A percentile compares a stretch with the other conserved stretches of the same genome.
phyloP scores from a whole-genome alignment of 64 coral and sea anemone genomes.

The Hydrozoanthus tunicans region DNA sequence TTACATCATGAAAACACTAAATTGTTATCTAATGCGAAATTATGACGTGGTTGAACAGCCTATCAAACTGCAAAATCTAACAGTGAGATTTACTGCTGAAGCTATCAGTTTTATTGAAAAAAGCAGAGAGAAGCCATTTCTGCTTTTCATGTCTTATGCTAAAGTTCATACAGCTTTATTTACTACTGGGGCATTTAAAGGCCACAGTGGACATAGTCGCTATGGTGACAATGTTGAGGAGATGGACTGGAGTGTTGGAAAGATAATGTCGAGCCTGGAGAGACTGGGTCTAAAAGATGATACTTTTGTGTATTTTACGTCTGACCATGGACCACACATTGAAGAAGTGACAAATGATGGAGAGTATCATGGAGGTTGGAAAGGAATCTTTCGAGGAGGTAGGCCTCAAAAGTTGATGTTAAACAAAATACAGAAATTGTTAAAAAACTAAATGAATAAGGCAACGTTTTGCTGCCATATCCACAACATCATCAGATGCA shows the following conservation, averaged over 20 bases:
- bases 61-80: slow-evolving; percentile 14
- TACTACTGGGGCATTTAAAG: not conserved
- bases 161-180: slow-evolving; percentile 45
- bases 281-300: slow-evolving; percentile 20
- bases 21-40: slow-evolving; percentile 21
- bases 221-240: slow-evolving; percentile 55
- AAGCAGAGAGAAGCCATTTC: slow-evolving; percentile 51
- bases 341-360: slow-evolving; percentile 25
- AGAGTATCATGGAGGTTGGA: slow-evolving; percentile 43
- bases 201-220: slow-evolving; percentile 14
- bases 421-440: not conserved
- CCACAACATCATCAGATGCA: too few species aligned
- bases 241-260: slow-evolving; percentile 62
- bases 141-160: slow-evolving; percentile 48
- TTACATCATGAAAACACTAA: not conserved
- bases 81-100: slow-evolving; percentile 47
- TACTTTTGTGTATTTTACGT: slow-evolving; percentile 59
- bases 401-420: not conserved
- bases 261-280: slow-evolving; percentile 46
- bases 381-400: slow-evolving; percentile 36
- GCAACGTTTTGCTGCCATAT: too few species aligned
- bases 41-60: slow-evolving; percentile 34
- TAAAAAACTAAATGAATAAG: too few species aligned
- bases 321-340: slow-evolving; percentile 44
- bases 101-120: slow-evolving; percentile 26